Percentiles rank a stretch among this genome's conserved stretches.
phyloP scores from a whole-genome alignment of 2,888 invertebrate genomes.

The Cephus pygmeus region DNA sequence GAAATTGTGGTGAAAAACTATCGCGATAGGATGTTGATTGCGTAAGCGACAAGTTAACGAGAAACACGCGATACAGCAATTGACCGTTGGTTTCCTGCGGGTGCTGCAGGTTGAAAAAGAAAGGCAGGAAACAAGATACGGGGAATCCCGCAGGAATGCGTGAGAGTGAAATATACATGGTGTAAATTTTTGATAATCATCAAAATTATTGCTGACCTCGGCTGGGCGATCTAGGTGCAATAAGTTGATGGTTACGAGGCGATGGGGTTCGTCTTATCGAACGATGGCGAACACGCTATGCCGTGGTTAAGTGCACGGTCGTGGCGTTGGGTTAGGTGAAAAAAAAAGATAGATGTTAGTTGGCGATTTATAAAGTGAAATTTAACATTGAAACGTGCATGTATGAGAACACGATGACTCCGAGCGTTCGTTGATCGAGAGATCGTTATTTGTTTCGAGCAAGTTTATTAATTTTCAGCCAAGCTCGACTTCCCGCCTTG shows the following conservation, averaged over 20 bases:
- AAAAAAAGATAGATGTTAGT: background rate
- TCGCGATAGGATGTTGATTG: background rate
- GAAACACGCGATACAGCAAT: background rate
- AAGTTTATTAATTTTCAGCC: constrained; percentile 16
- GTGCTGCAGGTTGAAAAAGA: background rate
- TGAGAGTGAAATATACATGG: background rate
- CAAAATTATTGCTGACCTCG: background rate
- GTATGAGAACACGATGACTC: background rate
- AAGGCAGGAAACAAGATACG: background rate
- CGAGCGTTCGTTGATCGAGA: constrained; percentile 2
- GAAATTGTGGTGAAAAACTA: background rate
- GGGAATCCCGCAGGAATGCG: background rate
- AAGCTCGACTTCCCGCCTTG: background rate
- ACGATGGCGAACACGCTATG: background rate
- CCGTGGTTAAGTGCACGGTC: background rate
- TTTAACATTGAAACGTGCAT: background rate
- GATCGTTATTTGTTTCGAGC: constrained; percentile 3
- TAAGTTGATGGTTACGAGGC: background rate
- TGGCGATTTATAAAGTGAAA: background rate
- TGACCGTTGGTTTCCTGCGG: background rate
- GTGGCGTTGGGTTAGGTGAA: background rate
- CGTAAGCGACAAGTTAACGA: background rate
- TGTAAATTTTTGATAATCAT: background rate
- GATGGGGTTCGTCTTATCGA: background rate
- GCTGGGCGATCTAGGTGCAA: background rate